A percentile compares a stretch with the other conserved stretches of the same genome.
Conservation (phyloP, 2,797 vertebrate species). For the Ispidina picta region DNA sequence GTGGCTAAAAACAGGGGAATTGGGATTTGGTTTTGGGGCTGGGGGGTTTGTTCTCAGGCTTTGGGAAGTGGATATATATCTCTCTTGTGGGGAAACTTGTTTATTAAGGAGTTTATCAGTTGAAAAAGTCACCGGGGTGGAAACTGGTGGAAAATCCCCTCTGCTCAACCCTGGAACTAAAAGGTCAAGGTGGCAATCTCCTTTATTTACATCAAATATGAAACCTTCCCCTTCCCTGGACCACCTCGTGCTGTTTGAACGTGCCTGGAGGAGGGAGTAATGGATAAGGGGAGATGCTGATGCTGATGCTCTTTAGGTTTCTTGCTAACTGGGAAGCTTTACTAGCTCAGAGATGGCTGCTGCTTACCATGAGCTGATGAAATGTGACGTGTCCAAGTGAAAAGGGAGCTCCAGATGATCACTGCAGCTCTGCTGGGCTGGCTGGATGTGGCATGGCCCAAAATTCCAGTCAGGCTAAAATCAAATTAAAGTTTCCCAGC, state of each 20-base stretch:
- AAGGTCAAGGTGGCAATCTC: neutral
- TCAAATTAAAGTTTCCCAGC: slow-evolving; percentile 66
- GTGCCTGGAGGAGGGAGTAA: neutral
- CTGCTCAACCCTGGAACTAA: neutral
- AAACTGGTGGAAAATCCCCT: neutral
- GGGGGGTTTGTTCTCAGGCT: neutral
- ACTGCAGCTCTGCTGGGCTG: slow-evolving; percentile 14
- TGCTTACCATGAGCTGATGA: slow-evolving; percentile 2
- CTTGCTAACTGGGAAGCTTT: neutral
- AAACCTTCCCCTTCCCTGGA: neutral
- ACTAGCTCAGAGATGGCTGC: neutral
- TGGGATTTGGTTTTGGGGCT: neutral
- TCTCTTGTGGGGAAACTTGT: neutral
- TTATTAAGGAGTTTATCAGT: neutral
- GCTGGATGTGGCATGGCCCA: slow-evolving; percentile 1
- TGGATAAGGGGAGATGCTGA: neutral
- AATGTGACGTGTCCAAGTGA: neutral
- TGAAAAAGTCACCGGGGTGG: neutral
- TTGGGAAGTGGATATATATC: neutral
- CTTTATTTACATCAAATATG: neutral
- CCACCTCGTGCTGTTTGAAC: neutral
- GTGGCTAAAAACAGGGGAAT: slow-evolving; percentile 27
- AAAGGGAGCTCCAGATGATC: neutral
- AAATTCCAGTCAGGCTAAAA: slow-evolving; percentile 30
- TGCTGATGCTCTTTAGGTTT: neutral